Conservation (phyloP, 2,797 vertebrate species). For the Cyprinodon diabolis region DNA sequence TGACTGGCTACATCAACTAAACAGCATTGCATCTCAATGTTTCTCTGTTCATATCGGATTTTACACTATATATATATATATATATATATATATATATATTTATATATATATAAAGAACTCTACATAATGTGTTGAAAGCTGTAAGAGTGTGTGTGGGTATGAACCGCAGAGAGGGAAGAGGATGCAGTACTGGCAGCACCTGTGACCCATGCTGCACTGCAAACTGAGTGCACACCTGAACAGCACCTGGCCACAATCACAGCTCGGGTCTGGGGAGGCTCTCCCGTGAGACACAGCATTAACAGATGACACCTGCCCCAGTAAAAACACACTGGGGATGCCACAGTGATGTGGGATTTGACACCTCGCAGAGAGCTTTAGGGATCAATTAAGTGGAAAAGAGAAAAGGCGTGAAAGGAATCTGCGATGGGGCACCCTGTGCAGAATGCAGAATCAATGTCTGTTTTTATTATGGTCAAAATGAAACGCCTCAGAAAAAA, state of each 20-base stretch:
- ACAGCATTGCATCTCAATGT: slow-evolving; percentile 56
- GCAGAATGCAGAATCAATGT: background rate
- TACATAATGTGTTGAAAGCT: slow-evolving; percentile 14
- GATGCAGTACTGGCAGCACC: slow-evolving; percentile 68
- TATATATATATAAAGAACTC: background rate
- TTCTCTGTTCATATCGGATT: slow-evolving; percentile 28
- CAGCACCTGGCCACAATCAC: slow-evolving; percentile 79
- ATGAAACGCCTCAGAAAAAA: background rate
- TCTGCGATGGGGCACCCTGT: background rate
- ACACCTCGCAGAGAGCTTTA: slow-evolving; percentile 60
- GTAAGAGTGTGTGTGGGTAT: slow-evolving; percentile 13
- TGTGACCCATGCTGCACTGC: slow-evolving; percentile 73
- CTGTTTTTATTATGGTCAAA: slow-evolving; percentile 9
- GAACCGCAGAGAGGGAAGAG: slow-evolving; percentile 30
- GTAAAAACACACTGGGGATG: slow-evolving; percentile 53
- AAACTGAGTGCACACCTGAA: slow-evolving; percentile 80
- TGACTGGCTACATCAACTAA: slow-evolving; percentile 81
- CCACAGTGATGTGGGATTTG: slow-evolving; percentile 44
- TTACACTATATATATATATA: background rate
- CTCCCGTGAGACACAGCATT: slow-evolving; percentile 63
- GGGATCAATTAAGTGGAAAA: slow-evolving; percentile 66
- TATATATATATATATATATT: background rate
- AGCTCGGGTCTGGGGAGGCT: slow-evolving; percentile 54
- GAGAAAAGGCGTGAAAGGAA: slow-evolving; percentile 30
- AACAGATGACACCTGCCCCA: slow-evolving; percentile 79